Conservation (phyloP, 2,113 vertebrate species). For the Macquaria australasica region DNA sequence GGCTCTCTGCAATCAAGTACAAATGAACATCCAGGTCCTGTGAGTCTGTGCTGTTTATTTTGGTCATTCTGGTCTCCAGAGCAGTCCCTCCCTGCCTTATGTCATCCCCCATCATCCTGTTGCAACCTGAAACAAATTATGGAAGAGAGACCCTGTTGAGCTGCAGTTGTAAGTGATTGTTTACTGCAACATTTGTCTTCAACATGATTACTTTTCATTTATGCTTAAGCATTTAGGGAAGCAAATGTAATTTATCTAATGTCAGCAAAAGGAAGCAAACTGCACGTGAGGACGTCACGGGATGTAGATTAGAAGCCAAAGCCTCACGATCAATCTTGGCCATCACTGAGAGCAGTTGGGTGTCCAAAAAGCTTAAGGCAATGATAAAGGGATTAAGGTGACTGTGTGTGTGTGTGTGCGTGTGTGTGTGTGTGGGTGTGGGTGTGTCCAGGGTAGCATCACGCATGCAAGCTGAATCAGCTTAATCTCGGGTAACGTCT, state of each 20-base stretch:
- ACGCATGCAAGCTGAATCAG: slow-evolving; percentile 20
- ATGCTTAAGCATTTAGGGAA: not conserved
- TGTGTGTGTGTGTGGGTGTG: slow-evolving; percentile 34
- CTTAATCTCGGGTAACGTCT: slow-evolving; percentile 20
- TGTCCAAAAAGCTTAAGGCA: slow-evolving; percentile 51
- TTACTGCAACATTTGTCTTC: not conserved
- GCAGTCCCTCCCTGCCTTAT: not conserved
- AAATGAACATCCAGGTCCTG: not conserved
- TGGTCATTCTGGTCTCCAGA: not conserved
- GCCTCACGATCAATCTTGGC: not conserved
- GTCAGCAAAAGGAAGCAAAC: not conserved
- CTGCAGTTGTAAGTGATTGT: not conserved
- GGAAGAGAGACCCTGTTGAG: not conserved
- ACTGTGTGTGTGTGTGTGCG: slow-evolving; percentile 7
- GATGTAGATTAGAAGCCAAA: slow-evolving; percentile 30
- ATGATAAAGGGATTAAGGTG: slow-evolving; percentile 42
- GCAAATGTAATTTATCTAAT: not conserved
- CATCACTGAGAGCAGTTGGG: slow-evolving; percentile 17
- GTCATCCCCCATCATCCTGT: not conserved
- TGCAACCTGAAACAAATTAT: not conserved
- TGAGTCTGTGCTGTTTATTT: not conserved
- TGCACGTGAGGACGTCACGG: slow-evolving; percentile 6
- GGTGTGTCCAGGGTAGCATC: slow-evolving; percentile 1
- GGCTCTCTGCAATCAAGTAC: not conserved
- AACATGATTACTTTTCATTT: not conserved